Percentiles rank a stretch among this genome's conserved stretches.
These are phyloP conservation scores for Amaurobius ferox DNA, from an alignment of 2,888 invertebrate genomes.

Conservation along the genomic window DNA sequence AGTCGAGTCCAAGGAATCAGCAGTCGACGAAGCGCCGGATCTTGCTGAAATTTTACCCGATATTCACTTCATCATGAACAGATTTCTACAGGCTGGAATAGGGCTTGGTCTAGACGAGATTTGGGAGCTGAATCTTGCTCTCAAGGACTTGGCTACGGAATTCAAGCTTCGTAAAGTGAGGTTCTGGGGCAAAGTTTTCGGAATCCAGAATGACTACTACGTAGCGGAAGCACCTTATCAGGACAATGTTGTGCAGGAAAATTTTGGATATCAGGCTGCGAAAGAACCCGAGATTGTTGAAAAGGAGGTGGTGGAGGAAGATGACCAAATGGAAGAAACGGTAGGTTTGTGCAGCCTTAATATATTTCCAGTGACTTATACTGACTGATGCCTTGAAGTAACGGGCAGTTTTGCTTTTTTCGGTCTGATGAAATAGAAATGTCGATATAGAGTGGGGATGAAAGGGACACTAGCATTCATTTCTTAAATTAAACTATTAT, in stretches of 20 bases:
- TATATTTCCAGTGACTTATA: too few species aligned
- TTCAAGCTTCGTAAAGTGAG: slow-evolving; percentile 15
- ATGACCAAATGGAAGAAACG: not conserved
- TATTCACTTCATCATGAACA: slow-evolving; percentile 15
- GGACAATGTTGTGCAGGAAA: not conserved
- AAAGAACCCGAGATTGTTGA: not conserved
- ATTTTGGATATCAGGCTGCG: not conserved
- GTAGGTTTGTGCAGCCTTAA: too few species aligned
- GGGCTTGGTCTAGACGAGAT: slow-evolving; percentile 27
- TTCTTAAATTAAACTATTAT: too few species aligned
- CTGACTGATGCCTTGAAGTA: too few species aligned
- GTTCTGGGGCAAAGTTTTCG: slow-evolving; percentile 55
- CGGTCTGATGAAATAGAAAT: too few species aligned
- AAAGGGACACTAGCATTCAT: too few species aligned
- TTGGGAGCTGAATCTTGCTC: slow-evolving; percentile 18
- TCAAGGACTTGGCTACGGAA: slow-evolving; percentile 17
- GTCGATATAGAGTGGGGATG: too few species aligned
- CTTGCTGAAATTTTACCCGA: slow-evolving; percentile 6
- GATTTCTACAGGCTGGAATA: slow-evolving; percentile 30
- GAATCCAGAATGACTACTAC: slow-evolving; percentile 10
- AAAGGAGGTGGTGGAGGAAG: not conserved
- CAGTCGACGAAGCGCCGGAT: not conserved
- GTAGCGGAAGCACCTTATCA: slow-evolving; percentile 37
- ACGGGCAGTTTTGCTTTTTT: too few species aligned
- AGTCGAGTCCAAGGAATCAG: not conserved